Percentiles rank a stretch among this genome's conserved stretches.
Conservation (phyloP, 2,113 vertebrate species). For the Turdus rufiventris region DNA sequence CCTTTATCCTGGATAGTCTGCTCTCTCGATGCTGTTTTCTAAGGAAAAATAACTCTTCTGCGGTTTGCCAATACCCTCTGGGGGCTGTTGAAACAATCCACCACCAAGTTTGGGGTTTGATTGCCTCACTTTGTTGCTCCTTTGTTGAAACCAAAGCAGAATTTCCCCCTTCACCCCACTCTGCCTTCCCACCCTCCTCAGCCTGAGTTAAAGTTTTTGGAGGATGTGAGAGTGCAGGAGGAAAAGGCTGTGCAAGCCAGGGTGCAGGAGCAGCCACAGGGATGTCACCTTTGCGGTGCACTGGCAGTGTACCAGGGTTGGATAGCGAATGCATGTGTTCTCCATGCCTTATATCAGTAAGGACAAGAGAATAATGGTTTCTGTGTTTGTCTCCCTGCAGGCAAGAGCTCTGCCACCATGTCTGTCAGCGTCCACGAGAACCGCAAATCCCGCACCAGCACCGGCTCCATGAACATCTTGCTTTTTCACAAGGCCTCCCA, state of each 20-base stretch:
- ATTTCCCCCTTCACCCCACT: background rate
- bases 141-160: background rate
- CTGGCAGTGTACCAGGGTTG: background rate
- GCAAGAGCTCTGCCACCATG: constrained; percentile 70
- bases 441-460: constrained; percentile 90
- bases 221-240: background rate
- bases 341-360: background rate
- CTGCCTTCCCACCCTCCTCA: background rate
- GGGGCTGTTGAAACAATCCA: constrained; percentile 21
- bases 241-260: background rate
- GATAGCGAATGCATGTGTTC: background rate
- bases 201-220: background rate
- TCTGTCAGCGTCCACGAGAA: constrained; percentile 93
- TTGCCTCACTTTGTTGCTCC: constrained; percentile 27
- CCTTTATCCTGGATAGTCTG: constrained; percentile 35
- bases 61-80: constrained; percentile 6
- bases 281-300: background rate
- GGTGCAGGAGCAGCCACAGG: background rate
- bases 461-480: constrained; percentile 89
- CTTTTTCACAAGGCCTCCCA: constrained; percentile 94
- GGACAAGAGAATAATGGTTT: background rate
- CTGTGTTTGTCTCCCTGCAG: constrained; percentile 15
- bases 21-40: constrained; percentile 1
- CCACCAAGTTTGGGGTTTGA: background rate
- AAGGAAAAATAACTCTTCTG: constrained; percentile 22